A percentile compares a stretch with the other conserved stretches of the same genome.
These are phyloP conservation scores for Magallana gigas DNA, from an alignment of 1,140 invertebrate species.

Conservation along the genomic window DNA sequence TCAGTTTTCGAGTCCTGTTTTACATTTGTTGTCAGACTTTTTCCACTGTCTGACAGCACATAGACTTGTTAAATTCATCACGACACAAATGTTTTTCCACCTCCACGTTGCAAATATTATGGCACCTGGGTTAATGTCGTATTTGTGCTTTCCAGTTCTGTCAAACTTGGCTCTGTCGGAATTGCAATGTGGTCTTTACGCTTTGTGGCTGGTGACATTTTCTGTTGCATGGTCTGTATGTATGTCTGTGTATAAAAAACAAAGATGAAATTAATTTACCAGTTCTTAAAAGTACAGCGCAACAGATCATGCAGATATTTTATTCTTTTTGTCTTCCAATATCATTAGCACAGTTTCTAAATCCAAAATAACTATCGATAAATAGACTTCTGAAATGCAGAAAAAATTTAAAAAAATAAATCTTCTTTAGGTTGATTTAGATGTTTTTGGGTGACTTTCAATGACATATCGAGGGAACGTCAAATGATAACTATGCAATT, in stretches of 20 bases:
- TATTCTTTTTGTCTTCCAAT: too few relatives aligned
- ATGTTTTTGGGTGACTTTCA: background rate
- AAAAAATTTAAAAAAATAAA: background rate
- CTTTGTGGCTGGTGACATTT: conserved; percentile 85
- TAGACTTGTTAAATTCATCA: too few relatives aligned
- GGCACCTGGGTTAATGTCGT: conserved; percentile 70
- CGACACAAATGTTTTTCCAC: too few relatives aligned
- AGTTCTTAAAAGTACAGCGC: too few relatives aligned
- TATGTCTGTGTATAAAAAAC: conserved; percentile 84
- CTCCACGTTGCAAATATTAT: background rate
- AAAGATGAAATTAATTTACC: conserved; percentile 14
- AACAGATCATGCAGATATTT: too few relatives aligned
- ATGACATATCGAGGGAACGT: background rate
- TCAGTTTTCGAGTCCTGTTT: too few relatives aligned
- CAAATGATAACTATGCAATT: background rate
- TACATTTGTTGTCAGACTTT: too few relatives aligned
- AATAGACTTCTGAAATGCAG: too few relatives aligned
- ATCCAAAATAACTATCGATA: too few relatives aligned
- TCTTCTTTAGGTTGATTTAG: background rate
- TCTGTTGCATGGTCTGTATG: conserved; percentile 88
- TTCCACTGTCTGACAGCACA: too few relatives aligned
- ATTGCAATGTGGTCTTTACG: conserved; percentile 85
- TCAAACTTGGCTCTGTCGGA: conserved; percentile 84
- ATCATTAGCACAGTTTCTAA: too few relatives aligned
- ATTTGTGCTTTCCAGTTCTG: conserved; percentile 70